Evolutionary conservation across 2,888 invertebrate species (phyloP).

Genomic region (Drosophila anceps): DNA sequence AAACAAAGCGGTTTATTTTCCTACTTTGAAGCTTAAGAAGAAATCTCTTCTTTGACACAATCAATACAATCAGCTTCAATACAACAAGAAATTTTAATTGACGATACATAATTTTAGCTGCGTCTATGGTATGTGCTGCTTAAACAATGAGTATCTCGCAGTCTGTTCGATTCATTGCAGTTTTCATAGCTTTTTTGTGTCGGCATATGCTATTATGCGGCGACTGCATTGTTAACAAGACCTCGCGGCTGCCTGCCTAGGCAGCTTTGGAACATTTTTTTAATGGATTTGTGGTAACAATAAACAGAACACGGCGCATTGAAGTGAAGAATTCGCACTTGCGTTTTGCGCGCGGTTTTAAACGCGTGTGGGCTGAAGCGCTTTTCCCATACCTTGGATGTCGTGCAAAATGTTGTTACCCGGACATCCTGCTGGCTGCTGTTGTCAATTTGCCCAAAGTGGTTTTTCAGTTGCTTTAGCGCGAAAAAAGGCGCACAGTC

Average conservation of each 20-base stretch:
- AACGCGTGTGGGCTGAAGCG: conserved; percentile 57
- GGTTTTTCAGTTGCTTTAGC: conserved; percentile 85
- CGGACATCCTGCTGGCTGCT: conserved; percentile 66
- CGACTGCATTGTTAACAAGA: conserved; percentile 70
- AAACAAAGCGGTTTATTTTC: too few relatives aligned
- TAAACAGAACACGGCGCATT: conserved; percentile 62
- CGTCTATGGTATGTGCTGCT: not conserved
- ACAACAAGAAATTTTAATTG: too few relatives aligned
- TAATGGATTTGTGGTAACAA: conserved; percentile 71
- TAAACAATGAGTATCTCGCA: conserved; percentile 11
- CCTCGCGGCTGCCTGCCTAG: conserved; percentile 62
- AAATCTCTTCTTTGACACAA: too few relatives aligned
- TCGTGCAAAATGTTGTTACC: conserved; percentile 67
- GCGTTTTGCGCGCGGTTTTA: conserved; percentile 60
- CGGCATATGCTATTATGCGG: conserved; percentile 66
- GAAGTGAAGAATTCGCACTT: conserved; percentile 84
- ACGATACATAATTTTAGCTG: too few relatives aligned
- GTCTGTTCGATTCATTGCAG: conserved; percentile 5
- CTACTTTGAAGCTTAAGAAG: too few relatives aligned
- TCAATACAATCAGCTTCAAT: too few relatives aligned
- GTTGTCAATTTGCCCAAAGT: conserved; percentile 85
- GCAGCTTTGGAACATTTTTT: conserved; percentile 74
- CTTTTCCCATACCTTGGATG: conserved; percentile 38
- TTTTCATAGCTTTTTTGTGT: conserved; percentile 37
- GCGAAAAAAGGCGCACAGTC: conserved; percentile 74